Evolutionary conservation across 2,113 vertebrate species (phyloP), one percentile per base, ranked within the genome.

Genomic region (Centrocercus urophasianus): DNA sequence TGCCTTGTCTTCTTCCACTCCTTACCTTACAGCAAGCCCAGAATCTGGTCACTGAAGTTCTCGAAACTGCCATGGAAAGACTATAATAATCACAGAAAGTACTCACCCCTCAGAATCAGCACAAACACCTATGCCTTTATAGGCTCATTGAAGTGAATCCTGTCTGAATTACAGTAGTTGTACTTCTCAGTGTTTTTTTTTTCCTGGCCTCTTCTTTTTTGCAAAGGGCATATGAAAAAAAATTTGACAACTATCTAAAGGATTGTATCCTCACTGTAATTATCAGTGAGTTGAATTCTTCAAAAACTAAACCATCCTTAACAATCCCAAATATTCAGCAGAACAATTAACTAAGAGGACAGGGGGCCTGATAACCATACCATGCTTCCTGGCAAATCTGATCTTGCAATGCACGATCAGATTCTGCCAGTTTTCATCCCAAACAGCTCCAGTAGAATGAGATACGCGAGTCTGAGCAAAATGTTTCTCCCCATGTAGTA

Each of bases 41-140:
- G 48, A 82, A 78, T 75, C 18, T 34, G 78, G 56, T 64, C 27
- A 93, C 42, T 36, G 80, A 0, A 59, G 28, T 74, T 22, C 34
- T 83, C 77, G 80, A 72, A 95, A 83, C 38, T 79, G 45, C 48
- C 52, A 22, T 54, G 25, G 36, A 59, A 76, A 73, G 48, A 47
- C 36, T 83, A 4, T 57, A n/a, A 72, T 66, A 77, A 70, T 77
- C 9, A 38, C 0, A 0, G n/a, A 81, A 81, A 50, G 3, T 60
- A 75, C 45, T 21, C 13, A 80, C 6, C 22, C 36, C 50, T 30
- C 17, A 57, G 50, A 86, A 80, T 63, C 22, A 57, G 20, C 30
- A 9, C 43, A 28, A 86, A 63, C 13, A 59, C 6, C 11, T 45
- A 25, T 50, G 43, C 64, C 20, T 71, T 18, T 52, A 50, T 64